phyloP scores from a whole-genome alignment of 1,140 invertebrate genomes.

The Drosophila parabipectinata region DNA sequence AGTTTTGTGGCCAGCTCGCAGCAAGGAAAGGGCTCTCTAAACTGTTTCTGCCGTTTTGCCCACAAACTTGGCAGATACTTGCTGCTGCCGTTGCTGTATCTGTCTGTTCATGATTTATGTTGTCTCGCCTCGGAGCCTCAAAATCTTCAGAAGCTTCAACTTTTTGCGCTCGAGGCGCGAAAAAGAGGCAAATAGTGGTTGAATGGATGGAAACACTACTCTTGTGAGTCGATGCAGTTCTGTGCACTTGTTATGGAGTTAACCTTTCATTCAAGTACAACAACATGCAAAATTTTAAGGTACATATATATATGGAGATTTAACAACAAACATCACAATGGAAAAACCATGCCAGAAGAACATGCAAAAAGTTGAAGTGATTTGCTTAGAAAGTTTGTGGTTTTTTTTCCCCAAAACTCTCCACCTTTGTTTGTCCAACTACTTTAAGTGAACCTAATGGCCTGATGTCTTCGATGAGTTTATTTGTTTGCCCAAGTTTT shows the following conservation, averaged over 20 bases:
- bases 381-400: conserved; percentile 34
- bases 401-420: conserved; percentile 4
- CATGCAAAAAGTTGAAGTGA: conserved; percentile 34
- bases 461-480: conserved; percentile 65
- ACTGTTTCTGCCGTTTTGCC: conserved; percentile 46
- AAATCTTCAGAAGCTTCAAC: conserved; percentile 6
- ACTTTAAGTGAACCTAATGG: conserved; percentile 65
- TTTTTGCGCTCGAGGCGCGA: conserved; percentile 13
- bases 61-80: conserved; percentile 19
- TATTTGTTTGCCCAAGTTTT: conserved; percentile 65
- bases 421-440: conserved; percentile 40
- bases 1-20: conserved; percentile 50
- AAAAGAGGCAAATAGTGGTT: conserved; percentile 37
- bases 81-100: conserved; percentile 26
- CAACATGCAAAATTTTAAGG: background rate
- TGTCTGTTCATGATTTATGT: conserved; percentile 80
- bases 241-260: conserved; percentile 54
- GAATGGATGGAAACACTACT: conserved; percentile 57
- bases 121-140: conserved; percentile 51
- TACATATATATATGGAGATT: background rate
- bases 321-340: background rate
- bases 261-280: conserved; percentile 33
- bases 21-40: conserved; percentile 29
- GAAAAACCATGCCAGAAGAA: conserved; percentile 11
- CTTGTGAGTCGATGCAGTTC: conserved; percentile 68